phyloP scores from a whole-genome alignment of 2,888 invertebrate species.

The Meliscaeva auricollis region DNA sequence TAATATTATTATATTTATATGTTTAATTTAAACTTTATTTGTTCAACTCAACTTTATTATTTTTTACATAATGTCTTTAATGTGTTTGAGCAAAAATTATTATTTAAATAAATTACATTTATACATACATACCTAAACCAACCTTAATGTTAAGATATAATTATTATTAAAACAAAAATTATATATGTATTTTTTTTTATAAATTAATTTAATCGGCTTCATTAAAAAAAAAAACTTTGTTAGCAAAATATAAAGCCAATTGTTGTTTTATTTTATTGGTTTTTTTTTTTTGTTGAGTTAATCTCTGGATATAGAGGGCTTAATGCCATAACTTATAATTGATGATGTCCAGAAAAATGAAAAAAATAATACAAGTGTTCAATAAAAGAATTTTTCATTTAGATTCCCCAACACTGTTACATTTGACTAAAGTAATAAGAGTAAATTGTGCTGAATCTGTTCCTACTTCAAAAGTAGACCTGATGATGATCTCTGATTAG shows the following conservation, averaged over 20 bases:
- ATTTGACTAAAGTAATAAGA: too few species aligned
- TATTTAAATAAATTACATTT: conserved; percentile 46
- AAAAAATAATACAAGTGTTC: too few species aligned
- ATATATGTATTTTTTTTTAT: conserved; percentile 47
- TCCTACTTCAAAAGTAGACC: too few species aligned
- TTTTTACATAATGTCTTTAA: conserved; percentile 48
- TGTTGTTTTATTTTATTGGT: background rate
- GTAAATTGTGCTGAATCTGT: too few species aligned
- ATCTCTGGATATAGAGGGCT: too few species aligned
- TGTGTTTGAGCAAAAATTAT: conserved; percentile 42
- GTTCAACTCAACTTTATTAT: conserved; percentile 41
- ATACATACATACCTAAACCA: conserved; percentile 32
- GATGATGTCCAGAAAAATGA: too few species aligned
- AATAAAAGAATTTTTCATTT: too few species aligned
- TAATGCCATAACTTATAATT: too few species aligned
- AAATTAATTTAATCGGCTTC: conserved; percentile 52
- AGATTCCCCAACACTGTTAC: too few species aligned
- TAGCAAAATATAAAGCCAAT: conserved; percentile 37
- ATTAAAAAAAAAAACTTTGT: conserved; percentile 47
- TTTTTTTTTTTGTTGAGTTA: background rate
- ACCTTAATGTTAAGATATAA: conserved; percentile 48
- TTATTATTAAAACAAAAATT: conserved; percentile 30
- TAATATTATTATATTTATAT: conserved; percentile 23
- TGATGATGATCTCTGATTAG: too few species aligned
- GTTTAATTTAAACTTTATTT: conserved; percentile 15